Percentiles rank a stretch among this genome's conserved stretches.
These are phyloP conservation scores for Patella pellucida DNA, from an alignment of 2,888 invertebrate genomes.

Conservation along the genomic window DNA sequence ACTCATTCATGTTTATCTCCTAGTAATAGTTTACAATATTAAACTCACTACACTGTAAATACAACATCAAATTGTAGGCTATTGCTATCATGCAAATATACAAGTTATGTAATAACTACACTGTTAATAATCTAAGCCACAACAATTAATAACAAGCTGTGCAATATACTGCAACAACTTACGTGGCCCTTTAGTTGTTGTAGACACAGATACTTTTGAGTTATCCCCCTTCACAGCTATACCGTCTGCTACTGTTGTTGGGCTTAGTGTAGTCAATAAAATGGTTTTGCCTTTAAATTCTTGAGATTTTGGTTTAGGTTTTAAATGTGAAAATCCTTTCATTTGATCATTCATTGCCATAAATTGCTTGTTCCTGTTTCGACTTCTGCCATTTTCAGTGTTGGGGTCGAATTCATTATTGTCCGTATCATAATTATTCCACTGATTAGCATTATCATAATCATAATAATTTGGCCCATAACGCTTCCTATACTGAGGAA, in stretches of 20 bases:
- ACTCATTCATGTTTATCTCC: background rate
- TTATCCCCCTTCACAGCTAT: slow-evolving; percentile 18
- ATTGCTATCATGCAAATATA: too few relatives aligned
- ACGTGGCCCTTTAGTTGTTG: slow-evolving; percentile 3
- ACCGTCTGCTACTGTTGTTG: background rate
- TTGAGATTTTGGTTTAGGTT: slow-evolving; percentile 24
- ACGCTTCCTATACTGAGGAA: slow-evolving; percentile 14
- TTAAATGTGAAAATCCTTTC: slow-evolving; percentile 36
- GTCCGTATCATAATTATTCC: background rate
- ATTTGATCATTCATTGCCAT: slow-evolving; percentile 47
- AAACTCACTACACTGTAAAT: too few relatives aligned
- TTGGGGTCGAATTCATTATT: background rate
- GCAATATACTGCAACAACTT: too few relatives aligned
- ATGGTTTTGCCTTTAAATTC: background rate
- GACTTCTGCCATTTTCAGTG: slow-evolving; percentile 30
- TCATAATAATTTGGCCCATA: slow-evolving; percentile 22
- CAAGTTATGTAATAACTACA: too few relatives aligned
- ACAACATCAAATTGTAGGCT: too few relatives aligned
- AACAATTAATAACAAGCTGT: too few relatives aligned
- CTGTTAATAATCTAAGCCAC: too few relatives aligned
- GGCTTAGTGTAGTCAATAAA: background rate
- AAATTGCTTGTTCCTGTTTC: slow-evolving; percentile 58
- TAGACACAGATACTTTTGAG: slow-evolving; percentile 5
- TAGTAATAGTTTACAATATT: too few relatives aligned
- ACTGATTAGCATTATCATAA: slow-evolving; percentile 9